phyloP scores from a whole-genome alignment of 2,113 vertebrate genomes.

The Procavia capensis region DNA sequence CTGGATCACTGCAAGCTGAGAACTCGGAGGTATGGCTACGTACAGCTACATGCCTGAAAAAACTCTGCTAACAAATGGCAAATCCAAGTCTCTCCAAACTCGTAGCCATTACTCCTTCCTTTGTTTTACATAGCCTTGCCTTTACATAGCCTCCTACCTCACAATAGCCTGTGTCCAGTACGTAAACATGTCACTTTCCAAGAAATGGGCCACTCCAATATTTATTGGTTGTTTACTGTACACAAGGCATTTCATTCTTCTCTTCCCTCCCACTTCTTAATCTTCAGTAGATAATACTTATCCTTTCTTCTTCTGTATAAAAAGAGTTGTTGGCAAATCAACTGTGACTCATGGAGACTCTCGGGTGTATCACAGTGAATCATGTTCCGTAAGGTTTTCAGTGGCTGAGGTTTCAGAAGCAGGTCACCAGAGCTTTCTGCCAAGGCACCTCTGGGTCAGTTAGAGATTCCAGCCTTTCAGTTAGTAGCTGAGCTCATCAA shows the following conservation, averaged over 20 bases:
- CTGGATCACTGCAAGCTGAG: background rate
- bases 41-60: background rate
- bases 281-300: background rate
- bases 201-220: background rate
- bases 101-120: accelerated
- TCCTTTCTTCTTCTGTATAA: background rate
- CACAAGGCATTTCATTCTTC: too few relatives aligned
- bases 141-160: background rate
- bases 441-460: background rate
- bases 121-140: accelerated
- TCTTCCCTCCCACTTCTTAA: background rate
- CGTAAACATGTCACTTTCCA: background rate
- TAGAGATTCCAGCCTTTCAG: background rate
- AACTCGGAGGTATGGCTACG: background rate
- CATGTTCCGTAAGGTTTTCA: background rate
- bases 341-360: background rate
- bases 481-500: background rate
- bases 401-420: background rate
- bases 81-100: background rate
- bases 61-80: accelerated
- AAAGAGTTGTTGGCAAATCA: background rate
- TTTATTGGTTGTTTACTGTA: background rate
- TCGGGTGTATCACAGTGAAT: background rate
- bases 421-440: background rate
- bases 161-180: background rate